Evolutionary conservation across 2,797 vertebrate genomes (phyloP).

Genomic region (Periophthalmus magnuspinnatus): DNA sequence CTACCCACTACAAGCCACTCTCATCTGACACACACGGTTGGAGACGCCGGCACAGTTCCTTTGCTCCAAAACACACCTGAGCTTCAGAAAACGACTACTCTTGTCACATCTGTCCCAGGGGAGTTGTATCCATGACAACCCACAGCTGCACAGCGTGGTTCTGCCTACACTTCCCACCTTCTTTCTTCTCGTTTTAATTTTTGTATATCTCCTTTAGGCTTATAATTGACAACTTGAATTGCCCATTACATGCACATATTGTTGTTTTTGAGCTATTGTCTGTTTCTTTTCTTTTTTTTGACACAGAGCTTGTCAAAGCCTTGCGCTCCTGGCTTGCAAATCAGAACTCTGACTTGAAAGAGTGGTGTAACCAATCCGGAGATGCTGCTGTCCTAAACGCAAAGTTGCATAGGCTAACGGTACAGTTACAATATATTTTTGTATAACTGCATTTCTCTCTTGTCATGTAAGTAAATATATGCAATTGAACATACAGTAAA

Average conservation of each 20-base stretch:
- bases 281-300: slow-evolving; percentile 44
- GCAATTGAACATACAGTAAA: background rate
- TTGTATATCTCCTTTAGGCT: slow-evolving; percentile 27
- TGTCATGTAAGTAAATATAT: background rate
- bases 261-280: background rate
- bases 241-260: slow-evolving; percentile 11
- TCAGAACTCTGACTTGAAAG: slow-evolving; percentile 79
- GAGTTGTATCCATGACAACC: slow-evolving; percentile 78
- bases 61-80: slow-evolving; percentile 74
- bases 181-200: slow-evolving; percentile 20
- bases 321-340: slow-evolving; percentile 87
- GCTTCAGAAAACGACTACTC: slow-evolving; percentile 67
- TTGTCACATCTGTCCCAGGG: slow-evolving; percentile 69
- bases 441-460: background rate
- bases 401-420: slow-evolving; percentile 87
- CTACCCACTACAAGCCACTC: slow-evolving; percentile 54
- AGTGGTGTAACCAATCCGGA: slow-evolving; percentile 82
- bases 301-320: slow-evolving; percentile 84
- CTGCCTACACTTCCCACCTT: slow-evolving; percentile 68
- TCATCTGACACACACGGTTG: slow-evolving; percentile 54
- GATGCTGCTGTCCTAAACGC: slow-evolving; percentile 78
- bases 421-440: slow-evolving; percentile 50
- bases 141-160: slow-evolving; percentile 53
- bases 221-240: slow-evolving; percentile 14
- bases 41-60: slow-evolving; percentile 48